Conservation (phyloP, 2,797 vertebrate genomes). For the Cyprinodon diabolis region DNA sequence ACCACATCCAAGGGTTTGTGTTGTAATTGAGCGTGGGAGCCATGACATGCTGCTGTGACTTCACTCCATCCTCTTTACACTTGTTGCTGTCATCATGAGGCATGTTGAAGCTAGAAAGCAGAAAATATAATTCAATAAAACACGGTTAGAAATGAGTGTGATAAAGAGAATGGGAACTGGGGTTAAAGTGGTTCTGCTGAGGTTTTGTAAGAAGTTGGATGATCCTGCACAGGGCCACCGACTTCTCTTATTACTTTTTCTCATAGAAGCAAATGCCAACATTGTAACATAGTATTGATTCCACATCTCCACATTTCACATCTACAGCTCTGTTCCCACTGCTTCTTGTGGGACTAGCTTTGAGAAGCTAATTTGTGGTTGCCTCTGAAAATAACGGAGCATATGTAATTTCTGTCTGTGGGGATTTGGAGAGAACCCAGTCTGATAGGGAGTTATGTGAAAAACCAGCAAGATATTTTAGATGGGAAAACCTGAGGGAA, state of each 20-base stretch:
- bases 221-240: constrained; percentile 3
- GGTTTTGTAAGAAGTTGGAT: background rate
- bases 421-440: constrained; percentile 34
- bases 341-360: constrained; percentile 20
- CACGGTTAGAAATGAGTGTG: background rate
- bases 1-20: constrained; percentile 99
- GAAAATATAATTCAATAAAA: constrained; percentile 6
- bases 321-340: constrained; percentile 20
- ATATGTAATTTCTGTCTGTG: constrained; percentile 15
- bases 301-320: constrained; percentile 17
- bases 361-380: constrained; percentile 21
- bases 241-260: constrained; percentile 11
- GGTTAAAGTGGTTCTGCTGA: background rate
- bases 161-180: background rate
- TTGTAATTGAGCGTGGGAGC: constrained; percentile 96
- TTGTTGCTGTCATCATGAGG: constrained; percentile 98
- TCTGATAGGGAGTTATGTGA: constrained; percentile 29
- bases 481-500: constrained; percentile 8
- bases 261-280: constrained; percentile 7
- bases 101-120: constrained; percentile 92
- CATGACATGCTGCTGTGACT: constrained; percentile 97
- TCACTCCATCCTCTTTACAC: constrained; percentile 94
- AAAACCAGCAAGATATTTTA: background rate
- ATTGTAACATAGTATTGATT: constrained; percentile 11
- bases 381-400: constrained; percentile 30